Evolutionary conservation across 2,113 vertebrate species (phyloP).

Genomic region (Perccottus glenii): DNA sequence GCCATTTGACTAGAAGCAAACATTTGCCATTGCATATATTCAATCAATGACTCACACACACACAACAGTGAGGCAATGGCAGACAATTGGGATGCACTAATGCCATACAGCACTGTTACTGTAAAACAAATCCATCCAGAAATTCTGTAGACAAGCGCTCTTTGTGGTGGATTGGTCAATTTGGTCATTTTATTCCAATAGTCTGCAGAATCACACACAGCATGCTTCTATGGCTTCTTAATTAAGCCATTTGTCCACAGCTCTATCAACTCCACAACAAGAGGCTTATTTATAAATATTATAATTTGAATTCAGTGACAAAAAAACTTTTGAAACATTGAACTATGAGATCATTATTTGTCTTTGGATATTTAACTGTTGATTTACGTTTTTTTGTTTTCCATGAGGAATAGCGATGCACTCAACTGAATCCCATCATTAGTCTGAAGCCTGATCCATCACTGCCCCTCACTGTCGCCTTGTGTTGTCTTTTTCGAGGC

Average conservation of each 20-base stretch:
- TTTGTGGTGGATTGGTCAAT: too few species aligned
- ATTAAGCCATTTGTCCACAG: too few species aligned
- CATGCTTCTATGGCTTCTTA: too few species aligned
- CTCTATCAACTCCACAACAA: too few species aligned
- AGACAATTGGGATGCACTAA: constrained; percentile 40
- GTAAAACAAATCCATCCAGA: neutral
- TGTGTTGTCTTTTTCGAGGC: constrained; percentile 26
- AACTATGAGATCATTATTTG: neutral
- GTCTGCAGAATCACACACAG: too few species aligned
- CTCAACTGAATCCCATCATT: constrained; percentile 60
- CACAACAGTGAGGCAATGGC: constrained; percentile 29
- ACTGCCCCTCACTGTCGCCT: constrained; percentile 46
- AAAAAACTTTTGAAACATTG: too few species aligned
- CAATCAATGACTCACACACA: constrained; percentile 47
- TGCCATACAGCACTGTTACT: constrained; percentile 5
- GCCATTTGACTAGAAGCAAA: constrained; percentile 23
- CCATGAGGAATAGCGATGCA: constrained; percentile 34
- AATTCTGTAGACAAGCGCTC: too few species aligned
- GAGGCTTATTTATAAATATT: too few species aligned
- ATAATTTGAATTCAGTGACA: too few species aligned
- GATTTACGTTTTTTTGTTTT: constrained; percentile 44
- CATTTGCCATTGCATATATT: constrained; percentile 67
- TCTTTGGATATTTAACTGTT: constrained; percentile 28
- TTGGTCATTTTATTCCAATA: too few species aligned
- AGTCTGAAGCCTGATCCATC: constrained; percentile 56